A percentile compares a stretch with the other conserved stretches of the same genome.
Evolutionary conservation across 2,797 vertebrate genomes (phyloP).

Genomic region (Pseudochromis fuscus): DNA sequence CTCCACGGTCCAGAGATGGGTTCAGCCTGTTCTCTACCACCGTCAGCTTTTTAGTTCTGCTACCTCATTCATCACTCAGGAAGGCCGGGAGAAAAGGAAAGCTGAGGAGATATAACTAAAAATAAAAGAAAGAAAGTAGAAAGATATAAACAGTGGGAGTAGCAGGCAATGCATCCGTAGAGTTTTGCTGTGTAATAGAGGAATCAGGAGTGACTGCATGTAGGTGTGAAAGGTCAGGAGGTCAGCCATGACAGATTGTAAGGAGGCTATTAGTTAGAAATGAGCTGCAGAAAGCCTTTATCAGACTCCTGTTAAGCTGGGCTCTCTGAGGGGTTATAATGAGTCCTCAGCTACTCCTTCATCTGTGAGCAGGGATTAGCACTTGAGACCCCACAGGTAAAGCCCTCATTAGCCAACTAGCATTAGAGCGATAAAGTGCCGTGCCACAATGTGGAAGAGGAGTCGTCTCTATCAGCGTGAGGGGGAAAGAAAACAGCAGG

Average conservation of each 20-base stretch:
- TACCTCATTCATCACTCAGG: constrained; percentile 51
- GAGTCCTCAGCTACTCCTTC: constrained; percentile 29
- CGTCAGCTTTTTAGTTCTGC: constrained; percentile 47
- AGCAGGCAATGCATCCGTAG: constrained; percentile 8
- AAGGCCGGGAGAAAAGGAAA: constrained; percentile 21
- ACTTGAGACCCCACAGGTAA: constrained; percentile 51
- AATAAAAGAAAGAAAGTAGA: neutral
- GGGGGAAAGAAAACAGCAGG: constrained; percentile 6
- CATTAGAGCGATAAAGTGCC: constrained; percentile 29
- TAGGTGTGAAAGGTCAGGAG: constrained; percentile 18
- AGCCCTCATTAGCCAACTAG: constrained; percentile 45
- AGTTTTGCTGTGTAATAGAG: neutral
- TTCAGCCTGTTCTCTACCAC: constrained; percentile 4
- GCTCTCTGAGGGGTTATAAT: constrained; percentile 26
- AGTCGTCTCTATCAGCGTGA: neutral
- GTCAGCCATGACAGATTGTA: constrained; percentile 14
- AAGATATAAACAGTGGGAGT: too few species aligned
- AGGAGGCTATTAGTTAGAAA: constrained; percentile 41
- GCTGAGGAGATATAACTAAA: constrained; percentile 2
- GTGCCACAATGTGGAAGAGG: neutral
- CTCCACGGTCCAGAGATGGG: neutral
- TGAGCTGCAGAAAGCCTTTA: constrained; percentile 35
- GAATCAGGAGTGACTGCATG: neutral
- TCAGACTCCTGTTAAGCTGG: constrained; percentile 19
- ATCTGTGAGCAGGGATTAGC: constrained; percentile 52